Evolutionary conservation across 1,140 invertebrate species (phyloP).

Genomic region (Rhynchophorus ferrugineus): DNA sequence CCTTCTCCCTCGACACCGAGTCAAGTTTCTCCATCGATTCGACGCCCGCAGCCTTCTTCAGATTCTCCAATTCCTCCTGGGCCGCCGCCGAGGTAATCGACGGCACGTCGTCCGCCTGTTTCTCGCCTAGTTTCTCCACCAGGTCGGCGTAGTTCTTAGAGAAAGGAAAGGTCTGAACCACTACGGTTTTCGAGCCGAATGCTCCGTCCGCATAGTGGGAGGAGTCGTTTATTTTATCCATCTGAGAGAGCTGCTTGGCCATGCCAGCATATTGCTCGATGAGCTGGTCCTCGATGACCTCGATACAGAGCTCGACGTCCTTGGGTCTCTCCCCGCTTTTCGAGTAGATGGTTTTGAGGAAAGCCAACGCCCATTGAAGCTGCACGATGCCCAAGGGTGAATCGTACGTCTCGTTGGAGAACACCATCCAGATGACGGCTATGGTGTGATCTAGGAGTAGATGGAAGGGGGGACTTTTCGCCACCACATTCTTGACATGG

Average conservation of each 20-base stretch:
- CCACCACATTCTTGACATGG: constrained; percentile 24
- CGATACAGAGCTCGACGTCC: constrained; percentile 35
- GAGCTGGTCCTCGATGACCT: constrained; percentile 33
- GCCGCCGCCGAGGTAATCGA: constrained; percentile 21
- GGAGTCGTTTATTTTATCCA: constrained; percentile 19
- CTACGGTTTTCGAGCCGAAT: constrained; percentile 14
- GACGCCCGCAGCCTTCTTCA: constrained; percentile 26
- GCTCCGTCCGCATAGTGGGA: constrained; percentile 21
- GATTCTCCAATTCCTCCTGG: constrained; percentile 24
- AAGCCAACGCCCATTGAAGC: constrained; percentile 36
- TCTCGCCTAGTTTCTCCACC: constrained; percentile 15
- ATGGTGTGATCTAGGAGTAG: constrained; percentile 37
- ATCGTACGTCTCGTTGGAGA: constrained; percentile 24
- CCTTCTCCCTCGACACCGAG: constrained; percentile 26
- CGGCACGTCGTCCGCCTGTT: constrained; percentile 6
- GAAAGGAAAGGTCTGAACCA: constrained; percentile 24
- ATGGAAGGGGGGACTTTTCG: constrained; percentile 34
- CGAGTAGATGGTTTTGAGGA: constrained; percentile 31
- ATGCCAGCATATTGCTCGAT: constrained; percentile 33
- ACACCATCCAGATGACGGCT: constrained; percentile 37
- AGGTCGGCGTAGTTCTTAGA: constrained; percentile 33
- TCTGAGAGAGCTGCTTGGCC: constrained; percentile 20
- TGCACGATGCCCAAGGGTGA: constrained; percentile 31
- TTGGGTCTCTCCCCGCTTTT: constrained; percentile 27
- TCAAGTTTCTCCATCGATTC: constrained; percentile 28